Evolutionary conservation across 2,888 invertebrate genomes (phyloP), one percentile per base, ranked within the genome.

Genomic region (Nephrotoma flavescens): DNA sequence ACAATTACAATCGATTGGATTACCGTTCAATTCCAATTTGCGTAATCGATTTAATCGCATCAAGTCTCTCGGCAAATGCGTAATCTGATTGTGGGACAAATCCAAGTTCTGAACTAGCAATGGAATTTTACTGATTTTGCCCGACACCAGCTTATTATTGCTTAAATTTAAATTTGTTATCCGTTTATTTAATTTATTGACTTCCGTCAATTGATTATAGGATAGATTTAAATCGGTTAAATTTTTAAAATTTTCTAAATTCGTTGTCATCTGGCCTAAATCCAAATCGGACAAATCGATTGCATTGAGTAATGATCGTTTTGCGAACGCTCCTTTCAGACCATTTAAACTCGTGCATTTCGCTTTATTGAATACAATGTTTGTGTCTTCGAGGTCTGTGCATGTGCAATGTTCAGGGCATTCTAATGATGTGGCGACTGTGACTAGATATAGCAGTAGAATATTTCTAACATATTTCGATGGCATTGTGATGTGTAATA

Each of bases 1-100:
- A 89, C 96, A 96, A 42, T 94, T 93, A 91, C 96, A 96, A 88
- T 94, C 92, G 6, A 96, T 91, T 52, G 94, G 94, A 90, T 96
- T 96, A 84, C 94, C 94, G 86, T 93, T 92, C 87, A 96, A 89
- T 90, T 95, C 94, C 87, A 96, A 91, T 88, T 93, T 93, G 89
- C 93, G 93, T 87, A 96, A 91, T 89, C 93, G 91, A 84, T 91
- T 92, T 87, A 95, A 91, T 88, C 92, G 92, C 41, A 91, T 92
- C 87, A 95, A 89, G 88, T 94, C 94, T 87, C 92, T 90, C 6
- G 95, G 94, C 87, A 95, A 92, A 90, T 94, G 91, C 87, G 91
- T 92, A 87, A 95, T 92, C 84, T 93, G 91, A 90, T 95, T 95
- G 89, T 93, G 92, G 87, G 94, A 93, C 90, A 95, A 92, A 90